Evolutionary conservation across 2,113 vertebrate genomes (phyloP), one percentile per base, ranked within the genome.

Genomic region (Polypterus bichir): DNA sequence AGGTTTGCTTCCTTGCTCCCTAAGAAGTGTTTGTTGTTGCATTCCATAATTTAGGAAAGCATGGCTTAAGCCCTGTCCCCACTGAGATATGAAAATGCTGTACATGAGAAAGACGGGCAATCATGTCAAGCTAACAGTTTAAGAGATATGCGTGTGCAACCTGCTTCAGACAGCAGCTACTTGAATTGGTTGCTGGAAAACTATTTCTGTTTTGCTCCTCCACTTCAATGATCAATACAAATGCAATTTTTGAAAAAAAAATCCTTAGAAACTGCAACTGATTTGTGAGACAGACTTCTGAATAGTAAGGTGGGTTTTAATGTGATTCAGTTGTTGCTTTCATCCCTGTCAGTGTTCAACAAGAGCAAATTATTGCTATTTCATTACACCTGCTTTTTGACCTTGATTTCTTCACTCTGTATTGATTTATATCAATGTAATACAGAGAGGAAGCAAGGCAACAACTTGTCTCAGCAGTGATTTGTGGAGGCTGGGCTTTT

Each of bases 321-420:
- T 54, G 56, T 47, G 55, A n/a, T 46, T 47, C 56, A 49, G 7
- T 54, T 27, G 61, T 47, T 59, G 46, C 44, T 3, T 48, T 9
- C 9, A 8, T 48, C 49, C 56, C 61, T 44, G 49, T 46, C 49
- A 48, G 49, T 54, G 44, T 7, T 11, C 11, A 57, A 45, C 60
- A 54, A 8, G 47, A 27, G 53, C 47, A 48, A n/a, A 47, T 54
- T 54, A 66, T 11, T 61, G 44, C 48, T 52, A 44, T 27, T 61
- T 51, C 64, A 57, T 52, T 57, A 59, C 60, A 66, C 49, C 46
- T 59, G 60, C 57, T 57, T 59, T 47, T 53, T 49, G 47, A 66
- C 46, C 45, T 54, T 44, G 51, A 52, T 62, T 47, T 55, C 4
- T 5, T 7, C 57, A 49, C 27, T 48, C 46, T 44, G 11, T 52